Percentiles rank a stretch among this genome's conserved stretches.
These are phyloP conservation scores for Trichopoda pennipes DNA, from an alignment of 2,888 invertebrate species.

Conservation along the genomic window DNA sequence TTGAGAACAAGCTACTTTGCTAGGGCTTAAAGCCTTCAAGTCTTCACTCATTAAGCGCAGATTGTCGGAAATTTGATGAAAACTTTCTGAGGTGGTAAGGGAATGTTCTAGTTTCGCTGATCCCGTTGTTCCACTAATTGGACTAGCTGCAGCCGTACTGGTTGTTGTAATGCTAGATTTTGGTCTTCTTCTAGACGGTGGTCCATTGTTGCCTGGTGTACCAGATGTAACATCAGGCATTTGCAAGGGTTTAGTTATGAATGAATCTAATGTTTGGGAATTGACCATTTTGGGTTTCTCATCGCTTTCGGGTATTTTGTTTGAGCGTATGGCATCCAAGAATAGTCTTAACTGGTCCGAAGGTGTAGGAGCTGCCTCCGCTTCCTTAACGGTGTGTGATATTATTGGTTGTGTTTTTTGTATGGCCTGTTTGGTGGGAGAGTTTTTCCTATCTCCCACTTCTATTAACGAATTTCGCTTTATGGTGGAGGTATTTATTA, in stretches of 20 bases:
- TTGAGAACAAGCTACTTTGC: constrained; percentile 72
- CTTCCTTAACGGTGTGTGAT: constrained; percentile 51
- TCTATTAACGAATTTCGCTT: constrained; percentile 50
- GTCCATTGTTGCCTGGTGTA: constrained; percentile 72
- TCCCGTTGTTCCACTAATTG: constrained; percentile 61
- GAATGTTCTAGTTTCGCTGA: constrained; percentile 75
- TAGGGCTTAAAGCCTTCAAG: constrained; percentile 79
- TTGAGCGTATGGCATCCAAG: constrained; percentile 80
- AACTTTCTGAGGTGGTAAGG: constrained; percentile 79
- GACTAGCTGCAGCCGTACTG: constrained; percentile 72
- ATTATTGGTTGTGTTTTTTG: background rate
- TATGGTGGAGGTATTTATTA: constrained; percentile 8
- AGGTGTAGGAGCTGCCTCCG: constrained; percentile 77
- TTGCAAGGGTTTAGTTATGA: constrained; percentile 77
- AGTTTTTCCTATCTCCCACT: constrained; percentile 25
- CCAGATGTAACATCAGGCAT: constrained; percentile 78
- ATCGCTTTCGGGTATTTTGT: constrained; percentile 79
- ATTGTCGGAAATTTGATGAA: constrained; percentile 81
- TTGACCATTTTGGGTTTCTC: constrained; percentile 76
- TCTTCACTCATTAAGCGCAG: constrained; percentile 80
- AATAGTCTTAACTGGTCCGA: constrained; percentile 80
- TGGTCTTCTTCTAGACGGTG: constrained; percentile 60
- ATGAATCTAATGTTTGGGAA: constrained; percentile 77
- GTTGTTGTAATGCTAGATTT: constrained; percentile 23
- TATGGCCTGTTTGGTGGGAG: constrained; percentile 41